Conservation (phyloP, 2,888 invertebrate genomes). For the Malthinus flaveolus region DNA sequence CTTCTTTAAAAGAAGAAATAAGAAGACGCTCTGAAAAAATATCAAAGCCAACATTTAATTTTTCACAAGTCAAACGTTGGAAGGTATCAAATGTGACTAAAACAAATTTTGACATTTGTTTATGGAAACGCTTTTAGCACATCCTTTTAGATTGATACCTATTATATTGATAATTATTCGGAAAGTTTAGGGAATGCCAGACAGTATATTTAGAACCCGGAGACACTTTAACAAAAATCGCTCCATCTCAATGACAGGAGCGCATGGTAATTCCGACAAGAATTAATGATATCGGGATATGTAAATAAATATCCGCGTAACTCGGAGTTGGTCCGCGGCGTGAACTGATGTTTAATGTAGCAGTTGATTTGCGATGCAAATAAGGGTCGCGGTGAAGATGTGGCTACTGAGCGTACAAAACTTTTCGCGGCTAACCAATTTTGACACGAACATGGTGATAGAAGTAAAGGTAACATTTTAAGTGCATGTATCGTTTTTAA, state of each 20-base stretch:
- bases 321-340: constrained; percentile 43
- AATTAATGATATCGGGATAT: constrained; percentile 48
- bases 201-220: constrained; percentile 28
- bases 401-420: constrained; percentile 34
- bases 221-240: constrained; percentile 31
- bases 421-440: constrained; percentile 34
- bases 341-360: constrained; percentile 50
- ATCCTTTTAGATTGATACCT: constrained; percentile 13
- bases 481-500: background rate
- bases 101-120: background rate
- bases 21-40: too few species aligned
- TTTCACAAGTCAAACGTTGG: too few species aligned
- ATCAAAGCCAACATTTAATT: too few species aligned
- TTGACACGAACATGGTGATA: constrained; percentile 5
- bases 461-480: background rate
- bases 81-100: background rate
- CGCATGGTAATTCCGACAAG: constrained; percentile 46
- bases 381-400: constrained; percentile 35
- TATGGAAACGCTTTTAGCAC: constrained; percentile 15
- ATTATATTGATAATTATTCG: constrained; percentile 26
- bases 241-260: constrained; percentile 34
- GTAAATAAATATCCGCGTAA: constrained; percentile 49
- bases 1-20: too few species aligned
- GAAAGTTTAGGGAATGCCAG: constrained; percentile 25
- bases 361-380: constrained; percentile 48